Evolutionary conservation across 2,888 invertebrate species (phyloP), one percentile per base, ranked within the genome.

Genomic region (Schizotus pectinicornis): DNA sequence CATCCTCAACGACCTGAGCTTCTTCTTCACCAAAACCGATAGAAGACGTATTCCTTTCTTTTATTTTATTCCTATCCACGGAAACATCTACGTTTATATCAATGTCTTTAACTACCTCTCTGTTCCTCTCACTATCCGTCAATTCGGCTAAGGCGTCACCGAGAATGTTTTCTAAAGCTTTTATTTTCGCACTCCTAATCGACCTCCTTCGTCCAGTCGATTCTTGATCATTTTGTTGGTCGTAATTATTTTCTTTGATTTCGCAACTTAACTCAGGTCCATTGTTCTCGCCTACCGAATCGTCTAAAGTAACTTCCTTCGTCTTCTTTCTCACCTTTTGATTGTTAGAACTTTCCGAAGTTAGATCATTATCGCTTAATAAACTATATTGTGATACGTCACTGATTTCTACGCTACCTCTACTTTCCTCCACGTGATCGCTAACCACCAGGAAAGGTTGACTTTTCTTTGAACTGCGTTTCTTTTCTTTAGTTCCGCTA

Each of bases 161-260:
- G 22, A 69, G 67, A 6, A 73, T 71, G 50, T 64, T 61, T 50
- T 72, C 71, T 32, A 71, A 46, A 7, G 71, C 72, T 64, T 72
- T 72, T 3, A 64, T 58, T 67, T 72, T 73, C 0, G 70, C 69
- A 32, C 50, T 67, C 52, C 71, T 49, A 13, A 30, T 22, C 7
- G 31, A 9, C 9, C 35, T 49, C 38, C 32, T 50, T 5, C 31
- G 38, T 3, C 22, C 33, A 9, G 3, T 46, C 32, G 2, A 32
- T 48, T 67, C 52, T 70, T 49, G 32, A 30, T 22, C 7, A 9
- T 6, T 31, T 34, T 49, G 37, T 12, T 50, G 8, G 22, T 50
- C 7, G 7, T 46, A 9, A n/a, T 46, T n/a, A 2, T 39, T 39
- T 9, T 50, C 37, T 48, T 14, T 13, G 47, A 11, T 32, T 32